Percentiles rank a stretch among this genome's conserved stretches.
phyloP scores from a whole-genome alignment of 2,113 vertebrate species.

The Toxostoma redivivum region DNA sequence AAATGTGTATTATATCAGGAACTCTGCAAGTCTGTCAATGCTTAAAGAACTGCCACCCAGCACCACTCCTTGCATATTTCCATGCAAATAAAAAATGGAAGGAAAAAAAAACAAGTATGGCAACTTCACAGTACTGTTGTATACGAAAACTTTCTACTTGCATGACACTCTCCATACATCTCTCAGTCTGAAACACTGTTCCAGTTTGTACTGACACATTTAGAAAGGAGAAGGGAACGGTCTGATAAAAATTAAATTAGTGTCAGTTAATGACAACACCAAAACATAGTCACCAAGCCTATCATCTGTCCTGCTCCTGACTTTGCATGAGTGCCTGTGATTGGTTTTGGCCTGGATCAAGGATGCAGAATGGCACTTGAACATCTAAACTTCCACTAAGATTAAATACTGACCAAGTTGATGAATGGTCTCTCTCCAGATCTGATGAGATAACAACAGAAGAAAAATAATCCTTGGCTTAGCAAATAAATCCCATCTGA shows the following conservation, averaged over 20 bases:
- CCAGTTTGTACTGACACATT: background rate
- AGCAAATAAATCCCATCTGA: background rate
- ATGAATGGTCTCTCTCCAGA: background rate
- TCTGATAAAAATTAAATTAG: background rate
- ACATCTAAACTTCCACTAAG: background rate
- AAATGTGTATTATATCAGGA: background rate
- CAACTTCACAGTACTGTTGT: background rate
- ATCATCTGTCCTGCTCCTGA: background rate
- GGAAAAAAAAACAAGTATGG: background rate
- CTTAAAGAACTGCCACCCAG: background rate
- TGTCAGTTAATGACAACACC: background rate
- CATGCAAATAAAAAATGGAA: background rate
- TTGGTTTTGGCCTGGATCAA: background rate
- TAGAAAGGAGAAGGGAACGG: background rate
- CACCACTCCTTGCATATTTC: background rate
- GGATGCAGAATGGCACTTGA: background rate
- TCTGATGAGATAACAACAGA: background rate
- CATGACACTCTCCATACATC: accelerated
- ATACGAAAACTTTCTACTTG: background rate
- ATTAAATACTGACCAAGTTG: background rate
- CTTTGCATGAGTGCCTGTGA: background rate
- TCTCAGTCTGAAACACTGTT: background rate
- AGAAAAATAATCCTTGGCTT: background rate
- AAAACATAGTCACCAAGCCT: background rate
- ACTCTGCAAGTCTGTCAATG: background rate